Evolutionary conservation across 92 coral and sea anemone genomes (phyloP), one percentile per base, ranked within the genome.

Genomic region (Bergia sp.): DNA sequence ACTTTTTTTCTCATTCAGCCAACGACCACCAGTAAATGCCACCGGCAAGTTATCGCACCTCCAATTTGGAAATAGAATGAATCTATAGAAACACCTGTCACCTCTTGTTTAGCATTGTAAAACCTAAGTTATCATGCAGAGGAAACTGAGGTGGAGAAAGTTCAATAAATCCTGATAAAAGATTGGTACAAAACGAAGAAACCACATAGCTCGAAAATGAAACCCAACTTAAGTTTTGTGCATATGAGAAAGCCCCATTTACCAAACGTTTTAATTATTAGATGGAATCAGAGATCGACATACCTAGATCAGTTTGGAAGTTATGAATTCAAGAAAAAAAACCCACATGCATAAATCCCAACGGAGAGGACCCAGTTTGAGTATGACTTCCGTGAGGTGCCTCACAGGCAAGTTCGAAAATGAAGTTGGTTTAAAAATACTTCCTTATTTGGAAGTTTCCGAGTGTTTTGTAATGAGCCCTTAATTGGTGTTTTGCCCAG

Each of bases 391-490:
- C 69, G 23, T 20, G 16, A 53, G 58, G 10, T 53, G 58, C 12
- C 69, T 61, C 18, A 6, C 7, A 21, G 7, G 23, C 23, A 61
- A 61, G 23, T 16, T 61, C n/a, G n/a, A n/a, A 61, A 61, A 61
- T 20, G 69, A 61, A 21, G 5, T 21, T 16, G 29, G 69, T 16
- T 61, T 23, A 3, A 36, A 76, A 12, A 41, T 38, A 76, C 45
- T 76, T 76, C 80, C 80, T 76, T 76, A 76, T 41, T 76, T 41
- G 80, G 50, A 76, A 76, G 13, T 73, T 76, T 40, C n/a, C 8
- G 23, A 10, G 21, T 76, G 5, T 76, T 76, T 41, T 75, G 41
- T 41, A 75, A 75, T 12, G 79, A 12, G 7, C 23, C n/a, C 3
- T 15, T 40, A 53, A 4, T 76, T 39, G 10, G 12, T 76, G 3